Evolutionary conservation across 2,888 invertebrate species (phyloP), one percentile per base, ranked within the genome.

Genomic region (Octonoba sinensis): DNA sequence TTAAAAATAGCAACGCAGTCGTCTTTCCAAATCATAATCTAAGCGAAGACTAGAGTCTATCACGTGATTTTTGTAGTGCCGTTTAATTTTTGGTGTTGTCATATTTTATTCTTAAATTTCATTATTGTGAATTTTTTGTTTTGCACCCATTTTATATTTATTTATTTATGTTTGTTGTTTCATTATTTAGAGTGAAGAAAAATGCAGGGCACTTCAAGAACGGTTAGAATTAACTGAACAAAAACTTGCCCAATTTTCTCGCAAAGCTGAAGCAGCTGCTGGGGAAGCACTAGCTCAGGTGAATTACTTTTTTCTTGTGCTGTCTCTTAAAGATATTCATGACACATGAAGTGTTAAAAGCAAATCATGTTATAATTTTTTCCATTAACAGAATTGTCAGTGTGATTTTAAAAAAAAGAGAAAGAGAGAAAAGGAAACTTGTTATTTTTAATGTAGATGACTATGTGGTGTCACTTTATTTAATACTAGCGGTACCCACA

Each of bases 181-280:
- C 54, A 3, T 22, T 11, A 51, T 56, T 24, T 64, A 83, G 83
- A 78, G 77, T 78, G 83, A 83, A 78, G 83, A 83, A 36, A 83
- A 83, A 65, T 77, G 73, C 18, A 66, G 83, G 54, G 83, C 83
- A 20, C 62, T 83, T 22, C 77, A 83, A 74, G 83, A 83, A 69
- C 62, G 83, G 49, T 69, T 98, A 87, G 99, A 99, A 89, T 91
- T 97, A 85, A 95, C 97, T 47, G 96, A 99, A 87, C 97, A 98
- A 91, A 98, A 98, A 90, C 90, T 99, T 88, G 95, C 96, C 83
- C 98, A 99, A 73, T 96, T 95, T 90, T 93, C 96, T 82, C 96
- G 97, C 88, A 90, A 90, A 84, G 90, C 89, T 13, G 90, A 90
- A 84, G 89, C 89, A 15, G 91, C 98, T 88, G 98, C 98, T 0